These are phyloP conservation scores for Ornithoptera alexandrae DNA, from an alignment of 2,888 invertebrate species.

Conservation along the genomic window DNA sequence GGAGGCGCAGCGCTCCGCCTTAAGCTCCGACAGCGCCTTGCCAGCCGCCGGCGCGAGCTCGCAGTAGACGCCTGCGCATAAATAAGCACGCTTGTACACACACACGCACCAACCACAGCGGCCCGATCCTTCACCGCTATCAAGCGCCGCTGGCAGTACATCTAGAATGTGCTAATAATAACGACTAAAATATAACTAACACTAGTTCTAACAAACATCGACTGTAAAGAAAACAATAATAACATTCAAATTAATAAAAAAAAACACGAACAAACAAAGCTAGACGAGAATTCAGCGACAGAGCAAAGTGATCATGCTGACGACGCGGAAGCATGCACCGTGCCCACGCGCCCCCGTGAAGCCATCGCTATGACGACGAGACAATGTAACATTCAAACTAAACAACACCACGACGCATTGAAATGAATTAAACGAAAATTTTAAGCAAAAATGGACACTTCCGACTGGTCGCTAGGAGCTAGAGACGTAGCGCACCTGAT, in stretches of 20 bases:
- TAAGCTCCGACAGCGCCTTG: slow-evolving; percentile 66
- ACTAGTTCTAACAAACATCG: too few relatives aligned
- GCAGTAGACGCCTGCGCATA: slow-evolving; percentile 74
- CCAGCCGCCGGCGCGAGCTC: slow-evolving; percentile 64
- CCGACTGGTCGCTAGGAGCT: too few relatives aligned
- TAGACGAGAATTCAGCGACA: slow-evolving; percentile 16
- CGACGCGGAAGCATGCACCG: too few relatives aligned
- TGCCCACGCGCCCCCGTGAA: too few relatives aligned
- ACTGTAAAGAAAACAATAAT: slow-evolving; percentile 32
- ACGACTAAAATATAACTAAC: too few relatives aligned
- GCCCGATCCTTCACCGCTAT: not conserved
- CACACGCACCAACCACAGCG: not conserved
- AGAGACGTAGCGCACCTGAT: too few relatives aligned
- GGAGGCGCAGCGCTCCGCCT: slow-evolving; percentile 52
- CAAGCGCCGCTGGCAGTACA: not conserved
- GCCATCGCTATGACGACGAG: not conserved
- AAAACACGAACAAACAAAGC: too few relatives aligned
- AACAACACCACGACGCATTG: not conserved
- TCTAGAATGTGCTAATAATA: too few relatives aligned
- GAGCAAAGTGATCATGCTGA: slow-evolving; percentile 19
- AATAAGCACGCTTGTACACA: slow-evolving; percentile 25
- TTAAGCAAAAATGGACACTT: too few relatives aligned
- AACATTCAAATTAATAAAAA: too few relatives aligned
- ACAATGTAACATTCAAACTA: slow-evolving; percentile 6
- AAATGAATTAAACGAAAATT: not conserved